phyloP scores from a whole-genome alignment of 2,888 invertebrate species.

The Xestobium rufovillosum region DNA sequence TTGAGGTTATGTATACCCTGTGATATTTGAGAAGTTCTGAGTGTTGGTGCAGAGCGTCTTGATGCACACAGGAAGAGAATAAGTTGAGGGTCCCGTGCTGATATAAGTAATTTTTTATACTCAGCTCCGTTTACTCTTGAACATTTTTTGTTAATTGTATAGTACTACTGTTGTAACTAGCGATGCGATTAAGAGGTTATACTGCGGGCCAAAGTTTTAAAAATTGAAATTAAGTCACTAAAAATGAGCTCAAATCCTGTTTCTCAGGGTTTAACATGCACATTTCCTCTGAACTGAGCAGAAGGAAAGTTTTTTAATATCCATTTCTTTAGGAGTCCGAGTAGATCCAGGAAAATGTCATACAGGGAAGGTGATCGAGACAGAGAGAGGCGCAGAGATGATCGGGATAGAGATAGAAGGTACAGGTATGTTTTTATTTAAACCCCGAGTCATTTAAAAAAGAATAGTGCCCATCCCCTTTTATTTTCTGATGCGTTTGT shows the following conservation, averaged over 20 bases:
- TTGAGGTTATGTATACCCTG: conserved; percentile 20
- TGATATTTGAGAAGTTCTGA: conserved; percentile 31
- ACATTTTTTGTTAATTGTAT: conserved; percentile 20
- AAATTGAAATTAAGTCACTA: too few relatives aligned
- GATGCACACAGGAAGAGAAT: conserved; percentile 34
- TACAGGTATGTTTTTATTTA: conserved; percentile 38
- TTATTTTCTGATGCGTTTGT: conserved; percentile 26
- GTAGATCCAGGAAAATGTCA: conserved; percentile 39
- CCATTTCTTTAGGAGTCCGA: conserved; percentile 38
- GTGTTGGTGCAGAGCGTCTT: conserved; percentile 28
- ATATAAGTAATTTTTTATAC: conserved; percentile 26
- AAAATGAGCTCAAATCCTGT: too few relatives aligned
- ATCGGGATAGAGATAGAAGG: conserved; percentile 41
- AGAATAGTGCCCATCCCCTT: conserved; percentile 28
- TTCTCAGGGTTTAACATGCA: too few relatives aligned
- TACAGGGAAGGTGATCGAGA: conserved; percentile 40
- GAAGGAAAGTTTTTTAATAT: too few relatives aligned
- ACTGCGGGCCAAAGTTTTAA: too few relatives aligned
- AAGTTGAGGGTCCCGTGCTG: conserved; percentile 31
- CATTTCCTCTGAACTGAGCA: too few relatives aligned
- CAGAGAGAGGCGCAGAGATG: conserved; percentile 38
- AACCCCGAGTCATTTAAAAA: too few relatives aligned
- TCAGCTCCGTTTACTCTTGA: conserved; percentile 32
- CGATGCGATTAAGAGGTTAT: too few relatives aligned
- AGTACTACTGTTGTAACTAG: conserved; percentile 12